These are phyloP conservation scores for Narcine bancroftii DNA, from an alignment of 2,113 vertebrate species.

Conservation along the genomic window DNA sequence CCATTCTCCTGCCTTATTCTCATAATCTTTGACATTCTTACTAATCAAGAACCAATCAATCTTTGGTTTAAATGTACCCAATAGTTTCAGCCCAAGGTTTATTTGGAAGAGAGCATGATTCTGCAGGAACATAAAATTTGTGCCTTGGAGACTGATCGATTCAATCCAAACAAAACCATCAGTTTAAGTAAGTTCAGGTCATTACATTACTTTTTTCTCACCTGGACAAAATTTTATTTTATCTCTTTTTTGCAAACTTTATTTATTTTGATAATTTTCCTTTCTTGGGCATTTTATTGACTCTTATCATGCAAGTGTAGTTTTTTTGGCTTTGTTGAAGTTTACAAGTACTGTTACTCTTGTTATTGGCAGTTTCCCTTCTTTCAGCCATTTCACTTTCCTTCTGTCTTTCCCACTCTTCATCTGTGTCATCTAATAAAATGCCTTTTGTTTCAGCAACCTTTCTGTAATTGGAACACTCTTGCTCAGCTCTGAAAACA, in stretches of 20 bases:
- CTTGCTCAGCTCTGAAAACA: conserved; percentile 65
- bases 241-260: not conserved
- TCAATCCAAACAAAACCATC: not conserved
- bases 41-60: too few relatives aligned
- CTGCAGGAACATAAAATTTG: not conserved
- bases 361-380: not conserved
- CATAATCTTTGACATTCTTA: too few relatives aligned
- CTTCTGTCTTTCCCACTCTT: conserved; percentile 66
- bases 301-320: too few relatives aligned
- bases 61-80: too few relatives aligned
- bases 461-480: conserved; percentile 54
- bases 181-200: not conserved
- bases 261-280: conserved; percentile 11
- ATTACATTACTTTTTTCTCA: not conserved
- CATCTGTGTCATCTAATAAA: conserved; percentile 63
- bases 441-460: conserved; percentile 50
- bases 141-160: not conserved
- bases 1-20: too few relatives aligned
- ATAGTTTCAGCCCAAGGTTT: not conserved
- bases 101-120: too few relatives aligned
- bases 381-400: conserved; percentile 48
- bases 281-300: not conserved
- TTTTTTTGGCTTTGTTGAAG: not conserved
- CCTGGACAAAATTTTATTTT: not conserved
- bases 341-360: too few relatives aligned